Conservation (phyloP, 2,797 vertebrate genomes). For the Erpetoichthys calabaricus region DNA sequence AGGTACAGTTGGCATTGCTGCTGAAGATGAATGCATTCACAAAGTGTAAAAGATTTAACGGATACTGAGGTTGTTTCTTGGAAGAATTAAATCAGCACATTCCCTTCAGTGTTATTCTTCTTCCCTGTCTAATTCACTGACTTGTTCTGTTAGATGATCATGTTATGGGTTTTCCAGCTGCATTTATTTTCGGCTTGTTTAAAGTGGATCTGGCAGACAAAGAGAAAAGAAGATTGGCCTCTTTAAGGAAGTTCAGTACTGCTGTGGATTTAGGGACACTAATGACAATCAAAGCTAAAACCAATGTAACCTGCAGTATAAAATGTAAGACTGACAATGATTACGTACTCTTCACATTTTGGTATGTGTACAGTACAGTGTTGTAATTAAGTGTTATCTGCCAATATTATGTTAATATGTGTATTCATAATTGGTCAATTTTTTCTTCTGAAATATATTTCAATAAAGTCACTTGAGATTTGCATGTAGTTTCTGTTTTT, state of each 20-base stretch:
- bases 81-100: too few relatives aligned
- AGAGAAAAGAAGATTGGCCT: conserved; percentile 5
- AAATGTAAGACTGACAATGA: conserved; percentile 23
- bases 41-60: too few relatives aligned
- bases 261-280: conserved; percentile 6
- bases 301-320: conserved; percentile 22
- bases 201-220: too few relatives aligned
- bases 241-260: conserved; percentile 1
- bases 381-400: conserved; percentile 40
- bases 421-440: conserved; percentile 36
- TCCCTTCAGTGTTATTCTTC: too few relatives aligned
- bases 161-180: too few relatives aligned
- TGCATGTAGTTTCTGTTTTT: neutral
- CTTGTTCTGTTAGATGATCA: too few relatives aligned
- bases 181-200: too few relatives aligned
- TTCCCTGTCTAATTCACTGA: too few relatives aligned
- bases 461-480: conserved; percentile 48
- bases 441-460: conserved; percentile 54
- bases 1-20: too few relatives aligned
- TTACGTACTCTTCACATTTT: conserved; percentile 24
- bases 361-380: conserved; percentile 42
- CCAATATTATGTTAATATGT: conserved; percentile 30
- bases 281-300: conserved; percentile 13
- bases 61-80: too few relatives aligned
- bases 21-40: too few relatives aligned